Evolutionary conservation across 2,797 vertebrate genomes (phyloP).

Genomic region (Pelodytes ibericus): DNA sequence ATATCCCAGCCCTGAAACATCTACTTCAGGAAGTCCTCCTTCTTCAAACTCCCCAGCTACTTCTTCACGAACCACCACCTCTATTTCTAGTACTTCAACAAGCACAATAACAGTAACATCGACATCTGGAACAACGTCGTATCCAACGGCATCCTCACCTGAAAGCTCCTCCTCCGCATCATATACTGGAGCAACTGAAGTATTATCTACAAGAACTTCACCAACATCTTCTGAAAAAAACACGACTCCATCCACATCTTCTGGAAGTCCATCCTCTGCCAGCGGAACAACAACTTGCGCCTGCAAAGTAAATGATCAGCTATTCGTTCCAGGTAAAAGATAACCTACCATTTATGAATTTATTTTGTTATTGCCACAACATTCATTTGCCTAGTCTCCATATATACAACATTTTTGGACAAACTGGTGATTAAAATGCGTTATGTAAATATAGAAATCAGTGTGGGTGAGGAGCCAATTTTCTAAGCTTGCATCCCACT

Average conservation of each 20-base stretch:
- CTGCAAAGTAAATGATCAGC: conserved; percentile 15
- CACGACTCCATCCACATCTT: not conserved
- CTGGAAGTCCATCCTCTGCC: not conserved
- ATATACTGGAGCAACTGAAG: not conserved
- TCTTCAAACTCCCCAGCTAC: not conserved
- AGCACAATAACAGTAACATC: conserved; percentile 15
- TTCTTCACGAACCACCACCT: conserved; percentile 5
- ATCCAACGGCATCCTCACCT: conserved; percentile 9
- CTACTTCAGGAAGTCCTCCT: not conserved
- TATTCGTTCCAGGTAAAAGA: conserved; percentile 33
- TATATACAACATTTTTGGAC: too few relatives aligned
- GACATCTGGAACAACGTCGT: conserved; percentile 24
- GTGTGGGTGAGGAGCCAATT: too few relatives aligned
- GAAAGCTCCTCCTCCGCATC: conserved; percentile 1
- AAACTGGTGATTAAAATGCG: too few relatives aligned
- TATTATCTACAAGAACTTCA: conserved; percentile 21
- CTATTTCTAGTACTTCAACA: conserved; percentile 2
- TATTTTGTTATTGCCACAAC: too few relatives aligned
- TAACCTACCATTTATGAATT: too few relatives aligned
- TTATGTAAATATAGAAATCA: too few relatives aligned
- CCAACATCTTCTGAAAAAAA: not conserved
- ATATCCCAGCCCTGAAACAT: not conserved
- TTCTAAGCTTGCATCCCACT: too few relatives aligned
- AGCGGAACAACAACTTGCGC: not conserved
- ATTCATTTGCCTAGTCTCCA: too few relatives aligned